Evolutionary conservation across 2,888 invertebrate genomes (phyloP).

Genomic region (Lagria hirta): DNA sequence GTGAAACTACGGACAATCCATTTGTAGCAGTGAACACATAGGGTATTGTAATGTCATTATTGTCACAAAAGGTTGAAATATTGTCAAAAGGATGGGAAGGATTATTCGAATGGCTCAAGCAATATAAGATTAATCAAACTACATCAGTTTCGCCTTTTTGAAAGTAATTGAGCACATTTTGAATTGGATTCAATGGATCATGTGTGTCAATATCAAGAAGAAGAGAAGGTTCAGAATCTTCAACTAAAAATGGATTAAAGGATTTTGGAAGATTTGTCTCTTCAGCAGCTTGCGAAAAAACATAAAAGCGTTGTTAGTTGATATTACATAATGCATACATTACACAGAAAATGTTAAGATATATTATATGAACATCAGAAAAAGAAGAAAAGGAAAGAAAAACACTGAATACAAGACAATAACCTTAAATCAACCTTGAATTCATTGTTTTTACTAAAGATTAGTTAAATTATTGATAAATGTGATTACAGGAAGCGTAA

Average conservation of each 20-base stretch:
- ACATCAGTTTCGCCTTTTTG: slow-evolving; percentile 44
- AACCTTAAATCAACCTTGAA: too few relatives aligned
- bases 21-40: slow-evolving; percentile 42
- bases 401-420: background rate
- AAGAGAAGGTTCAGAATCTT: slow-evolving; percentile 48
- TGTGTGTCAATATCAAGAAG: slow-evolving; percentile 43
- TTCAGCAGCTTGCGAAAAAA: slow-evolving; percentile 52
- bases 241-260: slow-evolving; percentile 52
- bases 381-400: too few relatives aligned
- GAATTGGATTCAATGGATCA: slow-evolving; percentile 42
- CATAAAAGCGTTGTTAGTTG: slow-evolving; percentile 30
- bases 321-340: slow-evolving; percentile 20
- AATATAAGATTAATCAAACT: slow-evolving; percentile 25
- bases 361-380: too few relatives aligned
- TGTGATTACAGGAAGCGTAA: slow-evolving; percentile 12
- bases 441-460: slow-evolving; percentile 7
- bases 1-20: slow-evolving; percentile 43
- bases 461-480: slow-evolving; percentile 5
- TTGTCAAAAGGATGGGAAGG: slow-evolving; percentile 25
- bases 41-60: slow-evolving; percentile 33
- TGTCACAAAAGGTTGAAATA: slow-evolving; percentile 27
- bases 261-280: too few relatives aligned
- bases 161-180: slow-evolving; percentile 51
- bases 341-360: too few relatives aligned
- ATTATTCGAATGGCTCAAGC: too few relatives aligned